Evolutionary conservation across 2,797 vertebrate species (phyloP).

Genomic region (Dromococcyx pavoninus): DNA sequence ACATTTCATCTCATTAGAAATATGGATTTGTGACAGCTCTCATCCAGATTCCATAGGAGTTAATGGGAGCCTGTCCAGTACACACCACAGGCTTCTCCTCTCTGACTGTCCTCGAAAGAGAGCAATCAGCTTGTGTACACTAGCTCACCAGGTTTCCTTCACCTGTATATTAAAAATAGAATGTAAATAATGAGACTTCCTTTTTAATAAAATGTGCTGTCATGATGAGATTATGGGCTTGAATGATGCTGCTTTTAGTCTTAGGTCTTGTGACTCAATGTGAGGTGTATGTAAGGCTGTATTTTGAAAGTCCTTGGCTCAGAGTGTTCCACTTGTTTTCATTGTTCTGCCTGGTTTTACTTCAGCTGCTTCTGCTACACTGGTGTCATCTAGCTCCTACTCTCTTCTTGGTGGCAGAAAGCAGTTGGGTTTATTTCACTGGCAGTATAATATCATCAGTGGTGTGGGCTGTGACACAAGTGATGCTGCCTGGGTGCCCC

Average conservation of each 20-base stretch:
- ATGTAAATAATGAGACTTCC: slow-evolving; percentile 15
- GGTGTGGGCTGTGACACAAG: fast-evolving
- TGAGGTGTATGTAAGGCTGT: not conserved
- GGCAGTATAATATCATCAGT: not conserved
- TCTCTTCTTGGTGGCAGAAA: not conserved
- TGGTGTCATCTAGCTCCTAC: not conserved
- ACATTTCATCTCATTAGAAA: not conserved
- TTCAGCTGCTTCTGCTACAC: not conserved
- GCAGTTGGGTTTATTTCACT: not conserved
- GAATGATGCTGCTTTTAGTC: not conserved
- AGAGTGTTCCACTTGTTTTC: not conserved
- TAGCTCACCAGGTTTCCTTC: not conserved
- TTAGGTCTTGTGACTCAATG: not conserved
- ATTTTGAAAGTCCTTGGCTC: slow-evolving; percentile 19
- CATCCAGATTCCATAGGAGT: not conserved
- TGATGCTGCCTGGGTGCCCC: not conserved
- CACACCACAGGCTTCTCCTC: not conserved
- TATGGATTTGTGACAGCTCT: not conserved
- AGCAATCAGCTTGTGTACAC: not conserved
- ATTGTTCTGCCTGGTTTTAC: not conserved
- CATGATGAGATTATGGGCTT: not conserved
- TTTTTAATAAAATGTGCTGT: not conserved
- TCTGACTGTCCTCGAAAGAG: not conserved
- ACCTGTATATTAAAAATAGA: not conserved
- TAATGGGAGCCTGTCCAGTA: not conserved